These are phyloP conservation scores for Phrynosoma platyrhinos DNA, from an alignment of 2,113 vertebrate species.

Conservation along the genomic window DNA sequence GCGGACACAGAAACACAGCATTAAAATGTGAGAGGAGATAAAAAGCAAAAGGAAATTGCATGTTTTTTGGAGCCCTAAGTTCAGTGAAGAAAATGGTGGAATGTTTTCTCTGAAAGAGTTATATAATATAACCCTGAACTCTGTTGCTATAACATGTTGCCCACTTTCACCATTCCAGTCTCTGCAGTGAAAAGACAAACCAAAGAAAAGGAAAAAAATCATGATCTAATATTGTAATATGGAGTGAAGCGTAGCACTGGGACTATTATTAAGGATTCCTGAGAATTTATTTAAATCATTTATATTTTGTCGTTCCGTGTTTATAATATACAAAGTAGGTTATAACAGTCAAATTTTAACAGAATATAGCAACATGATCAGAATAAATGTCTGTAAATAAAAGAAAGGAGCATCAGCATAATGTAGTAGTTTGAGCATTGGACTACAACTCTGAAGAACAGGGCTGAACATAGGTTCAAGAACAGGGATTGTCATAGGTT, in stretches of 20 bases:
- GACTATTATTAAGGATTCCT: background rate
- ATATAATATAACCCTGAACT: background rate
- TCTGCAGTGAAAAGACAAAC: background rate
- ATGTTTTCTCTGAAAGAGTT: background rate
- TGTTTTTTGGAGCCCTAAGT: background rate
- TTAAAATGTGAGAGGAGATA: slow-evolving; percentile 1
- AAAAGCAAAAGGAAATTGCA: background rate
- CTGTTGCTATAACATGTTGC: too few relatives aligned
- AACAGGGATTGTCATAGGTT: too few relatives aligned
- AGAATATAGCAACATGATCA: background rate
- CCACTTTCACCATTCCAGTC: background rate
- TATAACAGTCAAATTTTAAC: background rate
- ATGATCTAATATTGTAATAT: background rate
- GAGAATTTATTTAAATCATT: background rate
- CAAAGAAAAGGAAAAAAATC: background rate
- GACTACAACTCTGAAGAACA: too few relatives aligned
- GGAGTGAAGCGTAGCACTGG: background rate
- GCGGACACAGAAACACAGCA: background rate
- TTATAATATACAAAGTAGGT: background rate
- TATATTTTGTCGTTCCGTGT: background rate
- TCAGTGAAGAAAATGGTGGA: background rate
- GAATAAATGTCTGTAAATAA: background rate
- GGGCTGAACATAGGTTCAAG: too few relatives aligned
- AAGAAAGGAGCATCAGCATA: background rate
- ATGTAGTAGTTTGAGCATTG: too few relatives aligned